Conservation (phyloP, 2,888 invertebrate species). For the Steromphala cineraria region DNA sequence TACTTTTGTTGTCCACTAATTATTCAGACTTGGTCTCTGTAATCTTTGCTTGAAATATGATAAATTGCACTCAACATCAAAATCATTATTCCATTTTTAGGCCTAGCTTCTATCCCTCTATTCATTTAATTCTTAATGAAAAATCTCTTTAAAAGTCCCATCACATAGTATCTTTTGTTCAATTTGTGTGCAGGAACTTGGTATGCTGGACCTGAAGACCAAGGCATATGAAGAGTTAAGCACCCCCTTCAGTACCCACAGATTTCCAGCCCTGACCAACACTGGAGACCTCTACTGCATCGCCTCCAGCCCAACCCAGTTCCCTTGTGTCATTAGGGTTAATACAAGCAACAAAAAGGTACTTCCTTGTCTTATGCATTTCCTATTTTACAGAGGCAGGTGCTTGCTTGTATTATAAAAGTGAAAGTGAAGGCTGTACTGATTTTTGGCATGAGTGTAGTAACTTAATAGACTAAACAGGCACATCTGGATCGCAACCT, state of each 20-base stretch:
- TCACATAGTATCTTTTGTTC: background rate
- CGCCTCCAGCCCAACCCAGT: conserved; percentile 68
- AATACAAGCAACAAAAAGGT: conserved; percentile 59
- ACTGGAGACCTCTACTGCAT: conserved; percentile 66
- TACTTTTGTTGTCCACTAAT: too few species aligned
- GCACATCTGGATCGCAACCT: too few species aligned
- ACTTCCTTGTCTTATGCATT: background rate
- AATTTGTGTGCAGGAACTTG: conserved; percentile 52
- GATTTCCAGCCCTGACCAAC: conserved; percentile 45
- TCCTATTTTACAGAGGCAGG: background rate
- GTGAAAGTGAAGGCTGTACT: too few species aligned
- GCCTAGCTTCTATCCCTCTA: too few species aligned
- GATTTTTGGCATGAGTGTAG: too few species aligned
- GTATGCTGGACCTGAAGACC: conserved; percentile 44
- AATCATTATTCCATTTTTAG: too few species aligned
- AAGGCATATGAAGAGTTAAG: conserved; percentile 41
- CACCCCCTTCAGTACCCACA: conserved; percentile 57
- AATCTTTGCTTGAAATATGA: too few species aligned
- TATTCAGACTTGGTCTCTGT: too few species aligned
- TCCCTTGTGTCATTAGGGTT: conserved; percentile 65
- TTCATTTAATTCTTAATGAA: too few species aligned
- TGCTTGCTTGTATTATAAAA: background rate
- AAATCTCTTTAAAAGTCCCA: too few species aligned
- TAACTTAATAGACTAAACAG: too few species aligned
- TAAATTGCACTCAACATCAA: too few species aligned